These are phyloP conservation scores for Himalopsyche japonica DNA, from an alignment of 2,888 invertebrate genomes.

Conservation along the genomic window DNA sequence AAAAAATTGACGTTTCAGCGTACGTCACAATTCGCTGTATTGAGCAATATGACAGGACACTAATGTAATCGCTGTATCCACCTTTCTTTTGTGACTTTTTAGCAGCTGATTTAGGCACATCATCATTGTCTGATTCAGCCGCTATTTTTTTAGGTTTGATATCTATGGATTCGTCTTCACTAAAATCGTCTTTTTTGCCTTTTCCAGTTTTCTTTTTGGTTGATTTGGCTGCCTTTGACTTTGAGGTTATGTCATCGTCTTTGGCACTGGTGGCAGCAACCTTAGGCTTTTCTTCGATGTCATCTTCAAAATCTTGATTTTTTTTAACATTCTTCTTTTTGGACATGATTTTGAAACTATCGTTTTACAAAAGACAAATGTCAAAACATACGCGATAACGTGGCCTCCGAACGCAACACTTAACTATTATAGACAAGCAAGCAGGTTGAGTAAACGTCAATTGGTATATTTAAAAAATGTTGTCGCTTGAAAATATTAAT, in stretches of 20 bases:
- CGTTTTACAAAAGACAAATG: constrained; percentile 6
- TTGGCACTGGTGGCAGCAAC: constrained; percentile 44
- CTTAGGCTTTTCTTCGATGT: constrained; percentile 53
- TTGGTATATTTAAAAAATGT: neutral
- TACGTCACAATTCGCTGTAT: neutral
- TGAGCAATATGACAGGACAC: constrained; percentile 5
- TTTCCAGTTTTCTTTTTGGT: constrained; percentile 54
- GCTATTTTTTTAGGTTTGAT: constrained; percentile 46
- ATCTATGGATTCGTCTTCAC: constrained; percentile 50
- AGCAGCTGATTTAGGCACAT: constrained; percentile 49
- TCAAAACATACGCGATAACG: constrained; percentile 32
- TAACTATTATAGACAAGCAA: neutral
- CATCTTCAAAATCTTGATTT: constrained; percentile 60
- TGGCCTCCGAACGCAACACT: constrained; percentile 25
- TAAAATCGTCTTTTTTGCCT: constrained; percentile 54
- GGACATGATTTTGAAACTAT: constrained; percentile 54
- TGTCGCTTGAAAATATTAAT: neutral
- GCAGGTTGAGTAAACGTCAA: neutral
- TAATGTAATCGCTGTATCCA: constrained; percentile 18
- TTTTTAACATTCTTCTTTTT: constrained; percentile 65
- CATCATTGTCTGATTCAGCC: constrained; percentile 52
- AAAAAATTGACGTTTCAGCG: neutral
- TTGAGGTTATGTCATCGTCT: constrained; percentile 57
- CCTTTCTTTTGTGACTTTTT: constrained; percentile 63
- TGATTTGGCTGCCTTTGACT: constrained; percentile 54